Percentiles rank a stretch among this genome's conserved stretches.
Conservation (phyloP, 1,140 invertebrate genomes). For the Cydia pomonella region DNA sequence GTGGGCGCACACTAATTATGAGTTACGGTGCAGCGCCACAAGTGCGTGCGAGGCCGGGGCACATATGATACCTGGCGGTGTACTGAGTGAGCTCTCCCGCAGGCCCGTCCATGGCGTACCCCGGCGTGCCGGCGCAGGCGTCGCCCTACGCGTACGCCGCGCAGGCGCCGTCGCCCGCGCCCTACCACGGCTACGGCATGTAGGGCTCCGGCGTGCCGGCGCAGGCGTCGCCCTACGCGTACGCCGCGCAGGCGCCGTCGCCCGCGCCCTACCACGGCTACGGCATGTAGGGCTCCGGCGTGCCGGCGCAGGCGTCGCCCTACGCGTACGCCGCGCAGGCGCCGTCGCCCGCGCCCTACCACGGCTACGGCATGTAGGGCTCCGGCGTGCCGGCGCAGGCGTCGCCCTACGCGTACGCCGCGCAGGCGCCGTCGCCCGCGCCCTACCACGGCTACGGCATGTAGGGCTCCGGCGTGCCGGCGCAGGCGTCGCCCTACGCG, state of each 20-base stretch:
- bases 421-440: conserved; percentile 76
- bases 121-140: conserved; percentile 67
- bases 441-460: conserved; percentile 80
- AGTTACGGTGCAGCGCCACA: too few relatives aligned
- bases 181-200: conserved; percentile 80
- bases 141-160: conserved; percentile 76
- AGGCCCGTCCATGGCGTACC: conserved; percentile 79
- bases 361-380: conserved; percentile 80
- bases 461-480: conserved; percentile 65
- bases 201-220: conserved; percentile 65
- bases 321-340: conserved; percentile 77
- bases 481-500: too few relatives aligned
- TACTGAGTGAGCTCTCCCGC: not conserved
- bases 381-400: conserved; percentile 62
- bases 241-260: conserved; percentile 76
- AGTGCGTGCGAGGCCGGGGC: too few relatives aligned
- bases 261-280: conserved; percentile 78
- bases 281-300: conserved; percentile 74
- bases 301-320: conserved; percentile 68
- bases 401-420: conserved; percentile 75
- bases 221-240: conserved; percentile 73
- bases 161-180: conserved; percentile 76
- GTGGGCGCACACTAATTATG: too few relatives aligned
- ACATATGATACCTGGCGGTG: too few relatives aligned
- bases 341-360: conserved; percentile 76